Evolutionary conservation across 2,797 vertebrate genomes (phyloP).

Genomic region (Eidolon dupreanum): DNA sequence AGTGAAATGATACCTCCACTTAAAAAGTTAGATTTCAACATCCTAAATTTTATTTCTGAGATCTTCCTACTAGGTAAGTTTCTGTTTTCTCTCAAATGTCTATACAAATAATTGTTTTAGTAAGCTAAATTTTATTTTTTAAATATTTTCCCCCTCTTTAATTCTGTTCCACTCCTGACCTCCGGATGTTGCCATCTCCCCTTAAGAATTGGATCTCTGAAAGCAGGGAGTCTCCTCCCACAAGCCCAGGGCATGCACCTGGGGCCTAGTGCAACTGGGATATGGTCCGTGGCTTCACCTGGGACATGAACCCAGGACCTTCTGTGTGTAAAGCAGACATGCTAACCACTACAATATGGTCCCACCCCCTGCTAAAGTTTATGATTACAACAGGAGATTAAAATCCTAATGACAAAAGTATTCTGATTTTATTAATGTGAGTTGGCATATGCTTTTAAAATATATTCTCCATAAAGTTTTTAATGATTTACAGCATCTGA

Average conservation of each 20-base stretch:
- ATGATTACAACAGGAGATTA: not conserved
- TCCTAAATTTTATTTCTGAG: not conserved
- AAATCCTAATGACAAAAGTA: constrained; percentile 50
- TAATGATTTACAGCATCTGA: not conserved
- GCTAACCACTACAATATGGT: too few species aligned
- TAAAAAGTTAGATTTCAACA: not conserved
- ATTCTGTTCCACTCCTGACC: too few species aligned
- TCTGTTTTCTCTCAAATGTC: not conserved
- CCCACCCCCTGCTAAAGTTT: not conserved
- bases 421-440: not conserved
- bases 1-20: not conserved
- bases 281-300: too few species aligned
- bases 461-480: not conserved
- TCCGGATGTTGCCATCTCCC: too few species aligned
- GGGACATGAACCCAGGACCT: too few species aligned
- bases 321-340: too few species aligned
- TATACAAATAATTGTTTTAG: not conserved
- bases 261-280: too few species aligned
- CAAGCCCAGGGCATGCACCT: too few species aligned
- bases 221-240: too few species aligned
- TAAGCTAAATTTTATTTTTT: not conserved
- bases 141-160: too few species aligned
- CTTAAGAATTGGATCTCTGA: too few species aligned
- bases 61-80: not conserved
- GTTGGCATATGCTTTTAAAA: not conserved